Percentiles rank a stretch among this genome's conserved stretches.
Conservation (phyloP, 2,797 vertebrate species). For the Mus minutoides region DNA sequence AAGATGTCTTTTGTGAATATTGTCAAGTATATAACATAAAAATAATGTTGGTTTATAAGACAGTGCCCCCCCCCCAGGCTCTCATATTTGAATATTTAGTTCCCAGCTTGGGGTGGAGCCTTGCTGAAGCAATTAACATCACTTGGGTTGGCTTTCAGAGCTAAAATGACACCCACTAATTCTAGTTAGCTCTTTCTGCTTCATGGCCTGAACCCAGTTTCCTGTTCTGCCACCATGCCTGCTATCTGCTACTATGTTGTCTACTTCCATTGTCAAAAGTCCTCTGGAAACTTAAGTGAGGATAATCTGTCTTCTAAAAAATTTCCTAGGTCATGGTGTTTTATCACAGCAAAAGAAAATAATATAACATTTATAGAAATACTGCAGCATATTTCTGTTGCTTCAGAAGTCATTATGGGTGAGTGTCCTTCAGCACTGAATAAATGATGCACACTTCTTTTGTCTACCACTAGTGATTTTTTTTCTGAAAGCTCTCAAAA, state of each 20-base stretch:
- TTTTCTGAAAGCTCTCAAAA: background rate
- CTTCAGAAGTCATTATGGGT: background rate
- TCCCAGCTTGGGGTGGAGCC: no score
- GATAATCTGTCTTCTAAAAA: background rate
- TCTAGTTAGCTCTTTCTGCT: background rate
- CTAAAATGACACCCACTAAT: background rate
- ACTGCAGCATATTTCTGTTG: background rate
- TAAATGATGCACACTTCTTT: background rate
- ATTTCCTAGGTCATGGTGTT: background rate
- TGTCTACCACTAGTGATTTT: background rate
- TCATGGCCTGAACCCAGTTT: background rate
- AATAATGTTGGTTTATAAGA: background rate
- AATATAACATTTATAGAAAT: background rate
- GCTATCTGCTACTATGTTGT: no score
- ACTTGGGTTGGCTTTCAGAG: background rate
- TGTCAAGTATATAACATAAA: constrained; percentile 4
- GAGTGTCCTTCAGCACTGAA: background rate
- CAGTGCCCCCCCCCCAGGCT: no score
- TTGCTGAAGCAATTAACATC: background rate
- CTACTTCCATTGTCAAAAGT: background rate
- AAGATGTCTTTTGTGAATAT: background rate
- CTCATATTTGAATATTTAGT: background rate
- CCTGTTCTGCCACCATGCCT: no score
- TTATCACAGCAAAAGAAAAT: background rate
- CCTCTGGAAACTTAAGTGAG: background rate